These are phyloP conservation scores for Neopipo cinnamomea DNA, from an alignment of 2,113 vertebrate genomes.

Conservation along the genomic window DNA sequence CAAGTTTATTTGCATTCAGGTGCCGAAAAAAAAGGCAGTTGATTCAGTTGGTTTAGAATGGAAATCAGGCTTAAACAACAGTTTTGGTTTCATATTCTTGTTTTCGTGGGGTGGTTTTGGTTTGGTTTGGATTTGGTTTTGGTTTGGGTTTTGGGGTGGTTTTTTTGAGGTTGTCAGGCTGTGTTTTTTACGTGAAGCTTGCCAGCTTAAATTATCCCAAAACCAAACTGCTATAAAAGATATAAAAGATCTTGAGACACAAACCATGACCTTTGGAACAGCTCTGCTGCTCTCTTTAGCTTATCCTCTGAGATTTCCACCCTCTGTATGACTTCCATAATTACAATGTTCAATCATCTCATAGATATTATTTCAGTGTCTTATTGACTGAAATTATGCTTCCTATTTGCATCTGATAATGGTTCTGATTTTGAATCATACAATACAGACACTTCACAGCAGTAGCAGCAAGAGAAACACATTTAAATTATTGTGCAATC, in stretches of 20 bases:
- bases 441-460: constrained; percentile 17
- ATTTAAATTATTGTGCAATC: constrained; percentile 42
- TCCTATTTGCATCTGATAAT: constrained; percentile 4
- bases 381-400: constrained; percentile 47
- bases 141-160: background rate
- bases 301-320: background rate
- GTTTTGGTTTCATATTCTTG: background rate
- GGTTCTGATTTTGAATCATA: constrained; percentile 3
- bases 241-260: background rate
- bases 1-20: background rate
- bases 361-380: constrained; percentile 38
- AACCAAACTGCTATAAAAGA: background rate
- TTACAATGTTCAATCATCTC: constrained; percentile 42
- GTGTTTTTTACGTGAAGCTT: background rate
- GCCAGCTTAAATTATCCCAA: accelerated
- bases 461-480: background rate
- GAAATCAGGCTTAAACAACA: background rate
- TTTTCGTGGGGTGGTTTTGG: background rate
- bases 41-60: background rate
- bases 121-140: background rate
- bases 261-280: background rate
- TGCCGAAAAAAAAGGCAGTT: background rate
- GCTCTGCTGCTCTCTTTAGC: background rate
- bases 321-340: background rate
- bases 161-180: background rate